Base-by-base conservation (phyloP, 2,113 vertebrate genomes). In the Callipepla californica region DNA sequence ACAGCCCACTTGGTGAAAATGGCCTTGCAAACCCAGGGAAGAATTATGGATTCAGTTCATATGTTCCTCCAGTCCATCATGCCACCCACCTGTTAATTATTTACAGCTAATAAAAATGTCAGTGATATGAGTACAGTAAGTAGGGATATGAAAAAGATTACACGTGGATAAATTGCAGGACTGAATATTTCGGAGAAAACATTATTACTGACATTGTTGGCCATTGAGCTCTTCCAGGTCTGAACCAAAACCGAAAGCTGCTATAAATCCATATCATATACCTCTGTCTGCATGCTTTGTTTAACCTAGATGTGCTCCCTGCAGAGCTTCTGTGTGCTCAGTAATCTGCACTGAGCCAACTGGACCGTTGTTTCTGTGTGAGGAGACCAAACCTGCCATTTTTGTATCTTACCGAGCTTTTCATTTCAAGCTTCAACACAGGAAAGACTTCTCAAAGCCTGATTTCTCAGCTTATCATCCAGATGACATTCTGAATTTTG, bases 401-500 rank as follows among this genome's bases (percentile, higher is more conserved):
- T 91, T 32, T 79, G 38, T 34, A 32, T 79, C 51, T 68, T 61
- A 51, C 70, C 65, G 51, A 93, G 72, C 82, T 94, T 89, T 94
- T 81, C 58, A 73, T 94, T 91, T 76, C 72, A 73, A 72, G 63
- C 40, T 94, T 87, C 87, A 95, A 82, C 63, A 82, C 44, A 68
- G 90, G 92, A 85, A 85, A 90, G 88, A 36, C 85, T 82, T 94
- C 67, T 51, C 50, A 51, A 90, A 94, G 89, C 82, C 75, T 89
- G 57, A 82, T 94, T 93, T 93, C 79, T 91, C 53, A 85, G 70
- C 8, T 87, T 94, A 95, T 93, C 6, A 5, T 85, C 67, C 70
- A 90, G 87, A 94, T 87, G 85, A 67, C 76, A 73, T 76, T 85
- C 79, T 87, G 75, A 68, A 85, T 96, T 92, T 91, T 91, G 63